A percentile compares a stretch with the other conserved stretches of the same genome.
Conservation (phyloP, 2,113 vertebrate species). For the Solenodon paradoxus region DNA sequence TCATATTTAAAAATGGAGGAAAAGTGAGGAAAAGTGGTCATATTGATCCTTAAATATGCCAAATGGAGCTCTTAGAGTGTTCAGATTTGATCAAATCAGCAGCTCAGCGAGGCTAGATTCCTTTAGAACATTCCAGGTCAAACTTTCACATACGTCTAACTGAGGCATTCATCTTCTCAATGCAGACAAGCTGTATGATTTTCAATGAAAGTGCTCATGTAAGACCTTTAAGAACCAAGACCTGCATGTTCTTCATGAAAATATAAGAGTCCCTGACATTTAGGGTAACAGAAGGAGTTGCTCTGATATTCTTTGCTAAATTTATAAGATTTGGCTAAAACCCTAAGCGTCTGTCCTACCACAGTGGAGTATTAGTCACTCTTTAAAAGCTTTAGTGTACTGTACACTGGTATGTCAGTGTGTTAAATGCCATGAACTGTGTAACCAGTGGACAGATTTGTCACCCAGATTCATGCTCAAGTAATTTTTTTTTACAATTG, state of each 20-base stretch:
- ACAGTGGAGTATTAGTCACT: conserved; percentile 63
- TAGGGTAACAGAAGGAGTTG: conserved; percentile 77
- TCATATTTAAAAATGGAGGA: neutral
- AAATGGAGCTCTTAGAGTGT: neutral
- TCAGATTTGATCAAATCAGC: neutral
- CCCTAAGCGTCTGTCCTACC: conserved; percentile 68
- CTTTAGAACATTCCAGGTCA: neutral
- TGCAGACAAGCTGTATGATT: conserved; percentile 24
- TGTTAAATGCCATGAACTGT: conserved; percentile 53
- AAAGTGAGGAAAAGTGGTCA: neutral
- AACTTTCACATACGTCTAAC: neutral
- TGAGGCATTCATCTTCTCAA: neutral
- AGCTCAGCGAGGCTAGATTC: neutral
- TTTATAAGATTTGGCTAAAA: conserved; percentile 72
- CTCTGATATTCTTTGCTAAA: conserved; percentile 76
- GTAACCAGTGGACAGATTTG: conserved; percentile 10
- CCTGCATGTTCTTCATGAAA: conserved; percentile 76
- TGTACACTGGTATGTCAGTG: conserved; percentile 45
- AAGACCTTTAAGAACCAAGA: conserved; percentile 77
- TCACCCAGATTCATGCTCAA: neutral
- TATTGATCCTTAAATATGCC: neutral
- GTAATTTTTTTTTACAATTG: neutral
- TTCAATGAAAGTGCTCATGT: conserved; percentile 53
- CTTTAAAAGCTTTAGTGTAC: conserved; percentile 53
- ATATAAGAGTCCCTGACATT: conserved; percentile 75